phyloP scores from a whole-genome alignment of 1,140 invertebrate genomes.

The Pteromalus puparum region DNA sequence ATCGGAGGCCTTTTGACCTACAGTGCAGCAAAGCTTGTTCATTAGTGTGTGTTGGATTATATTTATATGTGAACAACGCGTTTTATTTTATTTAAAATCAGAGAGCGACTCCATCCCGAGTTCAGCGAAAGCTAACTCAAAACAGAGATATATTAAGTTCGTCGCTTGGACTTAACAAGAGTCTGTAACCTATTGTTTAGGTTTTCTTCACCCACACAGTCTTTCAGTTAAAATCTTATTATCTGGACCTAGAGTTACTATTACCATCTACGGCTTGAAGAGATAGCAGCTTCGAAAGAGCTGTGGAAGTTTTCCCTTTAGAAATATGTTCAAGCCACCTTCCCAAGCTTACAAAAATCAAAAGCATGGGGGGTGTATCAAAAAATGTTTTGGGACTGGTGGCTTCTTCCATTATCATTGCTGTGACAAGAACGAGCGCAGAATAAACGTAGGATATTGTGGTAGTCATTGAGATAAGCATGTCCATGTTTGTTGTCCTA shows the following conservation, averaged over 20 bases:
- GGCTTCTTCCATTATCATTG: conserved; percentile 86
- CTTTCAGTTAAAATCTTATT: conserved; percentile 87
- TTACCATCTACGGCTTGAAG: conserved; percentile 95
- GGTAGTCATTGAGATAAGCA: conserved; percentile 97
- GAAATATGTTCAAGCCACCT: conserved; percentile 98
- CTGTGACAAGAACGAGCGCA: conserved; percentile 86
- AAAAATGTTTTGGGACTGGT: conserved; percentile 97
- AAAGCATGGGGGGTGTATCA: conserved; percentile 98
- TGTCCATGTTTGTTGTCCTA: conserved; percentile 98
- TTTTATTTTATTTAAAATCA: too few species aligned
- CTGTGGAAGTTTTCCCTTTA: conserved; percentile 99
- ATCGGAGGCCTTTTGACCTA: too few species aligned
- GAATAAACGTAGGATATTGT: conserved; percentile 98
- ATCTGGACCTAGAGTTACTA: conserved; percentile 87
- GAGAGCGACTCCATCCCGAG: too few species aligned
- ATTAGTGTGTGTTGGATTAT: too few species aligned
- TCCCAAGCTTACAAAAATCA: conserved; percentile 99
- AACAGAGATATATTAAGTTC: too few species aligned
- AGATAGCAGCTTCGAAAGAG: conserved; percentile 94
- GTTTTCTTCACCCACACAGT: too few species aligned
- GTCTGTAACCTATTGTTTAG: too few species aligned
- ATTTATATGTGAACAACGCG: too few species aligned
- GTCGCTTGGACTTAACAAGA: too few species aligned
- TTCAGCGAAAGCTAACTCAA: too few species aligned
- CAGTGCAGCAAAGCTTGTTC: too few species aligned